Evolutionary conservation across 2,888 invertebrate species (phyloP), one percentile per base, ranked within the genome.

Genomic region (Nebria brevicollis): DNA sequence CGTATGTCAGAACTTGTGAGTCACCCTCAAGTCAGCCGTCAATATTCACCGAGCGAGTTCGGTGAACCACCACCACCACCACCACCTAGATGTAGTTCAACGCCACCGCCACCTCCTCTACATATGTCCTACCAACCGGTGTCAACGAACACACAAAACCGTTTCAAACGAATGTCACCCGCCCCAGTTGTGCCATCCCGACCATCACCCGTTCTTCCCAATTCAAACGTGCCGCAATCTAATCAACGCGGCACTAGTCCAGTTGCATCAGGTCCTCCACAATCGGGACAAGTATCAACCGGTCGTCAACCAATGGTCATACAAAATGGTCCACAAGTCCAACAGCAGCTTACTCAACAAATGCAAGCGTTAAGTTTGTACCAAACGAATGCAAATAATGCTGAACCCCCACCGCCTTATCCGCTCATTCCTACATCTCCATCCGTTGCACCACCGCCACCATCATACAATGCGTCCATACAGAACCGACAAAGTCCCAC

Each of bases 401-500:
- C 92, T 41, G 94, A 93, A 86, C 95, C 90, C n/a, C 91, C 91
- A 7, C 91, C 91, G 15, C 90, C 90, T 20, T 92, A 90, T 84
- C 91, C 91, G n/a, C 88, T 91, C 43, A 90, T 90, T 75, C 88
- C 90, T 2, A 88, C 90, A 8, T 90, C 90, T 20, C 89, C 91
- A 11, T 88, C 92, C 11, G 92, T 93, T 74, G 92, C 92, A 13
- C 93, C 94, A 13, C 95, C 95, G n/a, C 94, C 94, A 2, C 96
- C 96, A 6, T 95, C 95, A 34, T 97, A 96, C 88, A 94, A 95
- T 20, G 95, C 94, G 1, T 95, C 96, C 5, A 95, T 96, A 90
- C 96, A 96, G 87, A 96, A 94, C 87, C 92, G 96, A 13, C 96
- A 96, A 87, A 96, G 95, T 86, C 96, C 96, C 8, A 96, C 96